phyloP scores from a whole-genome alignment of 2,888 invertebrate species.

The Lacanobia oleracea region DNA sequence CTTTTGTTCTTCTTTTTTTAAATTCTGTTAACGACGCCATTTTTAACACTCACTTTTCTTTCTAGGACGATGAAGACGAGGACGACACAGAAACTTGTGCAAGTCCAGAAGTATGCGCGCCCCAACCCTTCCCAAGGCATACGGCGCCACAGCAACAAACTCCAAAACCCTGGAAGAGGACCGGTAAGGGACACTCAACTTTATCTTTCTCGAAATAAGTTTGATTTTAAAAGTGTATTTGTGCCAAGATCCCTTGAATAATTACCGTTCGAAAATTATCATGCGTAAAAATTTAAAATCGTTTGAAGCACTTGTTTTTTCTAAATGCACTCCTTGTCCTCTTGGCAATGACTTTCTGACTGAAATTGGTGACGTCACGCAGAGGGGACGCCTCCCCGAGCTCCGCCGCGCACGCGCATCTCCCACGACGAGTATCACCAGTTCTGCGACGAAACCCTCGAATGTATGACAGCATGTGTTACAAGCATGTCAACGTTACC shows the following conservation, averaged over 20 bases:
- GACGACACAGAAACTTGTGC: slow-evolving; percentile 86
- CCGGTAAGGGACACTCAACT: slow-evolving; percentile 77
- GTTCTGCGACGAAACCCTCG: slow-evolving; percentile 94
- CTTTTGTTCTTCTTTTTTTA: too few relatives aligned
- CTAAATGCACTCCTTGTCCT: slow-evolving; percentile 74
- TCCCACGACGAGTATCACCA: slow-evolving; percentile 95
- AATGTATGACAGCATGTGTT: slow-evolving; percentile 91
- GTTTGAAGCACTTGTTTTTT: slow-evolving; percentile 71
- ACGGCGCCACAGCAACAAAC: slow-evolving; percentile 80
- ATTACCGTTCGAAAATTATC: slow-evolving; percentile 11
- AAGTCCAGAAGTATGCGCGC: slow-evolving; percentile 83
- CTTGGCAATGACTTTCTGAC: slow-evolving; percentile 64
- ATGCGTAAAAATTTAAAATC: slow-evolving; percentile 7
- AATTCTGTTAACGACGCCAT: not conserved
- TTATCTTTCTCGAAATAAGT: not conserved
- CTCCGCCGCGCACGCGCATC: slow-evolving; percentile 89
- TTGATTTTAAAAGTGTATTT: slow-evolving; percentile 4
- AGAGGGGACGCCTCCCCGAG: slow-evolving; percentile 82
- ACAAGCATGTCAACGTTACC: slow-evolving; percentile 74
- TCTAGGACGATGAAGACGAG: slow-evolving; percentile 88
- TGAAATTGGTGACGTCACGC: slow-evolving; percentile 67
- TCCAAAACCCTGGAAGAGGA: slow-evolving; percentile 89
- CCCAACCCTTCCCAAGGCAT: slow-evolving; percentile 88
- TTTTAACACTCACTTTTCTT: slow-evolving; percentile 32
- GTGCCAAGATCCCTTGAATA: slow-evolving; percentile 10